phyloP scores from a whole-genome alignment of 2,888 invertebrate species.

The Andrena camellia region DNA sequence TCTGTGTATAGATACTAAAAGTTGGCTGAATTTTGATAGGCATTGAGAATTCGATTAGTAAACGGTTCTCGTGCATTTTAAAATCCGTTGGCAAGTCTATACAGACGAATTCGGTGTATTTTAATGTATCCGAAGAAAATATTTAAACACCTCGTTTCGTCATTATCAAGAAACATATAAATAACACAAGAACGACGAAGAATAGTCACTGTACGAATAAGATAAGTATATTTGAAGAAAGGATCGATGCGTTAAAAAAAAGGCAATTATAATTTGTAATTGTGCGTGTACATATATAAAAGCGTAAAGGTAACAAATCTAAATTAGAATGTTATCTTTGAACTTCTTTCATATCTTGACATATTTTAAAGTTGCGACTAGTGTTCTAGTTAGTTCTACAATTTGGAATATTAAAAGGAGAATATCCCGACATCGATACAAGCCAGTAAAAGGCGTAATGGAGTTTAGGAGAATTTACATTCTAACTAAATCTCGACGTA shows the following conservation, averaged over 20 bases:
- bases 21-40: background rate
- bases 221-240: background rate
- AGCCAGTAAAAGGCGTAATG: conserved; percentile 11
- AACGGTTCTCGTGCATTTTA: background rate
- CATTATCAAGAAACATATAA: background rate
- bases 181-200: background rate
- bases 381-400: conserved; percentile 1
- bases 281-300: background rate
- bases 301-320: background rate
- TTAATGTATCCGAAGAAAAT: too few species aligned
- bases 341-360: background rate
- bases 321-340: conserved; percentile 1
- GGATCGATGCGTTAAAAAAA: background rate
- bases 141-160: background rate
- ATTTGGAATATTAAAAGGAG: conserved; percentile 1
- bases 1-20: background rate
- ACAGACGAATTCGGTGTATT: background rate
- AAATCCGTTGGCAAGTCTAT: background rate
- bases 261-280: background rate
- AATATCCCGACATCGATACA: background rate
- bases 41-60: background rate
- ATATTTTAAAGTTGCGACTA: conserved; percentile 9
- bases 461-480: conserved; percentile 17
- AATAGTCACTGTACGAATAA: background rate
- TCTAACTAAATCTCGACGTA: background rate